Base-by-base conservation (phyloP, 2,797 vertebrate genomes). In the Onychomys leucogaster region DNA sequence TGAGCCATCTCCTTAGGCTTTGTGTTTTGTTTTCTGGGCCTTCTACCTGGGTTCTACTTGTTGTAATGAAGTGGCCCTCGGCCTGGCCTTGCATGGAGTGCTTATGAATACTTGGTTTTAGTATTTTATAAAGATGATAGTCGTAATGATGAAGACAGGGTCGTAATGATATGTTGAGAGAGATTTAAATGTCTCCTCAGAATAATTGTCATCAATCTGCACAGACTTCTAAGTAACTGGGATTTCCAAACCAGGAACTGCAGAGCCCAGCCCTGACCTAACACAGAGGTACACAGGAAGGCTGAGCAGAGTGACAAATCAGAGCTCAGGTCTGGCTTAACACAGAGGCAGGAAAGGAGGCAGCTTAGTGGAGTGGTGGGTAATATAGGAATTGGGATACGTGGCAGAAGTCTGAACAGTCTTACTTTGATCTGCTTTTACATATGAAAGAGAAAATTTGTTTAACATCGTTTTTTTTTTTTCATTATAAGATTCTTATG, bases 171-270 rank as follows among this genome's bases (percentile, higher is more conserved):
- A 84, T 12, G 17, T 55, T 63, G 19, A 94, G 71, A 91, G 37
- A 2, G 3, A 71, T 95, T 77, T 49, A 90, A 67, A 90, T 69
- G 10, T 73, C 55, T 87, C 52, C 23, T 94, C 27, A 17, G 85
- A 89, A 87, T 67, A 77, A 57, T 55, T 63, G 46, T 84, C 11
- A 17, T 32, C 57, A 73, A 52, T 69, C 34, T 75, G 14, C 55
- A 93, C 73, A 92, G 95, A 95, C 95, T 96, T 86, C 67, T 92
- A 96, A 97, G 49, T 78, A 96, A 84, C 34, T 8, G 5, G 75
- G 65, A 90, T 75, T 94, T 92, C 90, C 37, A 81, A 94, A 84
- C 25, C 37, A 92, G 63, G 59, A 93, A 87, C 46, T 84, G 7
- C 21, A 43, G 81, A 95, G n/a, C 23, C 32, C 49, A 0, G 19